These are phyloP conservation scores for Rattus norvegicus DNA, from an alignment of 2,113 vertebrate genomes.

Conservation along the genomic window DNA sequence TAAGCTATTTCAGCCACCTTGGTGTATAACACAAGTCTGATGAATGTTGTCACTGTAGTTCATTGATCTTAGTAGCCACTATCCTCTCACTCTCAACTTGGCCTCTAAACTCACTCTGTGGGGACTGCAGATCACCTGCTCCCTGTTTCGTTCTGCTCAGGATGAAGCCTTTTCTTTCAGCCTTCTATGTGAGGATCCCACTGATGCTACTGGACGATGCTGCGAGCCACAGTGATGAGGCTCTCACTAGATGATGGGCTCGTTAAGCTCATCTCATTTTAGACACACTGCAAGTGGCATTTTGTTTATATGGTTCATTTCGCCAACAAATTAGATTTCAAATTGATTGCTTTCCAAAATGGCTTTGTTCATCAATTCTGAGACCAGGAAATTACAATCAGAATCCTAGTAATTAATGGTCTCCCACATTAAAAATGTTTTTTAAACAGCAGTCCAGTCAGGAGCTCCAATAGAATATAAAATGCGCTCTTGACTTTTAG, in stretches of 20 bases:
- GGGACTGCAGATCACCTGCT: constrained; percentile 75
- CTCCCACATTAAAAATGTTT: constrained; percentile 84
- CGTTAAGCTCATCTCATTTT: constrained; percentile 90
- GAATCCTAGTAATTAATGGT: constrained; percentile 88
- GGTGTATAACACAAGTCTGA: not conserved
- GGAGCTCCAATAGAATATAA: constrained; percentile 81
- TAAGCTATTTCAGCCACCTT: not conserved
- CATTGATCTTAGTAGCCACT: not conserved
- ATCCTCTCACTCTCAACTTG: not conserved
- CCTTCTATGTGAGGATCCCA: constrained; percentile 70
- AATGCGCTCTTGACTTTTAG: constrained; percentile 68
- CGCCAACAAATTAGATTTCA: constrained; percentile 91
- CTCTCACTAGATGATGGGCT: constrained; percentile 85
- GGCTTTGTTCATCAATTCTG: constrained; percentile 89
- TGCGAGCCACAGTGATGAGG: constrained; percentile 84
- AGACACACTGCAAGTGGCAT: constrained; percentile 88
- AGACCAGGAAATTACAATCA: constrained; percentile 86
- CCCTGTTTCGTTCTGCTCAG: constrained; percentile 68
- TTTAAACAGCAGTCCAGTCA: constrained; percentile 76
- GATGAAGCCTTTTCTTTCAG: constrained; percentile 73
- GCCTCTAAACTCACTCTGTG: constrained; percentile 57
- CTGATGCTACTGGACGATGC: constrained; percentile 81
- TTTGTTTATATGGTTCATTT: constrained; percentile 92
- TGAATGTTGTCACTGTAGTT: not conserved
- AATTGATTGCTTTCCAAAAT: constrained; percentile 89